These are phyloP conservation scores for Otolemur garnettii DNA, from an alignment of 2,113 vertebrate species.

Conservation along the genomic window DNA sequence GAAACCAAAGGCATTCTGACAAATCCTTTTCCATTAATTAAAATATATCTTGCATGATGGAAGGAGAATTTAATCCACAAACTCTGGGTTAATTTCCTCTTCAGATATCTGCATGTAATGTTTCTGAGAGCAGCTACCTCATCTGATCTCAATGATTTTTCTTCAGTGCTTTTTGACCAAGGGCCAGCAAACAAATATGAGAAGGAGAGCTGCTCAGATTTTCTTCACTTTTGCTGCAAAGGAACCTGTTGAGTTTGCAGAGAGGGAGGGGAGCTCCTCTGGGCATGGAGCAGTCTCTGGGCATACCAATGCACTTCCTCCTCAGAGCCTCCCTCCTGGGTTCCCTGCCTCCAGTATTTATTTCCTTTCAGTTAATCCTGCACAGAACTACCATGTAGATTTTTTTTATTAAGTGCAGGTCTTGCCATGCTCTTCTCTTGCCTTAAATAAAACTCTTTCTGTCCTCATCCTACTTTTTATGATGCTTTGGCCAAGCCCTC, in stretches of 20 bases:
- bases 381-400: neutral
- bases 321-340: too few relatives aligned
- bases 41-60: neutral
- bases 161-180: neutral
- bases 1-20: slow-evolving; percentile 34
- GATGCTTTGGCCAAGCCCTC: neutral
- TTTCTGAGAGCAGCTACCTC: neutral
- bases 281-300: too few relatives aligned
- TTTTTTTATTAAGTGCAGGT: neutral
- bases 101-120: neutral
- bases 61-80: slow-evolving; percentile 14
- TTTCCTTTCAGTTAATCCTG: neutral
- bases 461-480: neutral
- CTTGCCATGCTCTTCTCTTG: neutral
- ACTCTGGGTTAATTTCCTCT: neutral
- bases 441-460: neutral
- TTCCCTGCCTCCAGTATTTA: neutral
- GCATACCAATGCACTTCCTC: too few relatives aligned
- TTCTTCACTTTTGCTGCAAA: neutral
- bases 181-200: neutral
- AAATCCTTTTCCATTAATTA: slow-evolving; percentile 57
- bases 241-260: neutral
- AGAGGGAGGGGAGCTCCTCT: neutral
- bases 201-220: neutral
- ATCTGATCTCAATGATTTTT: neutral